Evolutionary conservation across 2,113 vertebrate genomes (phyloP), one percentile per base, ranked within the genome.

Genomic region (Nibea albiflora): DNA sequence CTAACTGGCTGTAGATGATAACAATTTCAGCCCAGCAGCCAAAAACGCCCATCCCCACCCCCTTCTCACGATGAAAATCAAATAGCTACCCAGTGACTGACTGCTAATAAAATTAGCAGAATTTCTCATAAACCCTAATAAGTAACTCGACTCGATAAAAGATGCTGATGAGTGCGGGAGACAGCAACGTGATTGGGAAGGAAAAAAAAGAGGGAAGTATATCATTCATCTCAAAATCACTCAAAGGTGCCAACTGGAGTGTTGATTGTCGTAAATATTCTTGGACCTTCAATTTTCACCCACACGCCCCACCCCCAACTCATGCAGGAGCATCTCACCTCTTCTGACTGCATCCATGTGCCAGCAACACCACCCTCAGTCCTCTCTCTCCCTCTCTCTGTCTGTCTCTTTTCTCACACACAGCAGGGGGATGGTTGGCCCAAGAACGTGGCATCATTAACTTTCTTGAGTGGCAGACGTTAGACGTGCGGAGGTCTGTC

Each of bases 241-340:
- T 96, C 95, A 94, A 80, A 73, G 84, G 90, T 93, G 92, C 92
- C 74, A 89, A 92, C 91, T 87, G 91, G 94, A 94, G 93, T 94
- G 93, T 94, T 96, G 95, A 96, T 96, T 96, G 95, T 97, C 95
- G 96, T 93, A 94, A 97, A 97, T 96, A 93, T 85, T 90, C 90
- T 92, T 90, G 85, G 66, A 87, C 83, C 78, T 73, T 78, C 49
- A 67, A 78, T 81, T 50, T 80, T 71, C 26, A 49, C 61, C 73
- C 74, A 19, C 7, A 26, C 4, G 11, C 58, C 58, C 54, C 31
- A 52, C 73, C 49, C 63, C 72, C 71, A 42, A 10, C 61, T 58
- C 42, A 57, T 10, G 0, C 75, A 85, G 93, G 65, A 76, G 47
- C 58, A 46, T 89, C 79, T 90, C 88, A 82, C 76, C 81, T 87